Conservation (phyloP, 2,888 invertebrate species). For the Phoronis australis region DNA sequence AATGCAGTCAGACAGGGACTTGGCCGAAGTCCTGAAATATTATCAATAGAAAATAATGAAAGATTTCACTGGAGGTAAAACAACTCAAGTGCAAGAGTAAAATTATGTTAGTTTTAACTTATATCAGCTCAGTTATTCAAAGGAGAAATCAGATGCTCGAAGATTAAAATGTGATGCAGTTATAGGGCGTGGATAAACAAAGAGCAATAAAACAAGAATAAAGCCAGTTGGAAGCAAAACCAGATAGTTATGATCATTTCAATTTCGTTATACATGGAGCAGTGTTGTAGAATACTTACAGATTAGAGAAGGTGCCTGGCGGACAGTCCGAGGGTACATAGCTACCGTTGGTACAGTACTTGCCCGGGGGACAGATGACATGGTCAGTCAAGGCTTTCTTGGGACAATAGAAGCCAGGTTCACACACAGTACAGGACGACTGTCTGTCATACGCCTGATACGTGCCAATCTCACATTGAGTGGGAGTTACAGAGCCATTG, state of each 20-base stretch:
- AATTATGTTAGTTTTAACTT: too few relatives aligned
- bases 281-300: too few relatives aligned
- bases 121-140: too few relatives aligned
- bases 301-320: constrained; percentile 42
- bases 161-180: too few relatives aligned
- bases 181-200: too few relatives aligned
- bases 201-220: too few relatives aligned
- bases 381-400: constrained; percentile 38
- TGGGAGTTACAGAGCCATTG: constrained; percentile 35
- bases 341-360: constrained; percentile 39
- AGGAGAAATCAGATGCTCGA: too few relatives aligned
- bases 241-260: too few relatives aligned
- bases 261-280: neutral
- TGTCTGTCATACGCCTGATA: constrained; percentile 34
- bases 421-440: constrained; percentile 34
- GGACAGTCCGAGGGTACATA: constrained; percentile 37
- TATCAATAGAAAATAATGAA: too few relatives aligned
- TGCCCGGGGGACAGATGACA: constrained; percentile 37
- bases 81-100: too few relatives aligned
- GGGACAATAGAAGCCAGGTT: constrained; percentile 44
- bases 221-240: too few relatives aligned
- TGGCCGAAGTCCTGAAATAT: constrained; percentile 11
- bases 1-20: constrained; percentile 26
- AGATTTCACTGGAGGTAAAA: too few relatives aligned
- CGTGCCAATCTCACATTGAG: constrained; percentile 38